A percentile compares a stretch with the other conserved stretches of the same genome.
Evolutionary conservation across 2,113 vertebrate species (phyloP).

Genomic region (Mionectes macconnelli): DNA sequence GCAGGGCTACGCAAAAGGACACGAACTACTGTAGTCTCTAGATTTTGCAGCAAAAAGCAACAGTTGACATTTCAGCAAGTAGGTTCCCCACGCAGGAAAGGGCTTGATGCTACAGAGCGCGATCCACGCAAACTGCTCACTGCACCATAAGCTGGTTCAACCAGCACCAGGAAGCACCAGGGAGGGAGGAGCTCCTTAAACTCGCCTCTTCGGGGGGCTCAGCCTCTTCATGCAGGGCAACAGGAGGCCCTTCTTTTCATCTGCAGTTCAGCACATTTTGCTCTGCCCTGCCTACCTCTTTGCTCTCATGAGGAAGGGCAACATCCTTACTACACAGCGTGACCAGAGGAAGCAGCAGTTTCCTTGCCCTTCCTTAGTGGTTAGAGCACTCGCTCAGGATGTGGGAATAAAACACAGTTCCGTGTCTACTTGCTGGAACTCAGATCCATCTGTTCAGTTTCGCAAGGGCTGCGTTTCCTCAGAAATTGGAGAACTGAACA

Average conservation of each 20-base stretch:
- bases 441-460: neutral
- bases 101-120: fast-evolving
- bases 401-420: conserved; percentile 12
- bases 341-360: conserved; percentile 45
- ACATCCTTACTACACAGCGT: neutral
- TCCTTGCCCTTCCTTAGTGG: neutral
- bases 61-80: neutral
- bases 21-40: neutral
- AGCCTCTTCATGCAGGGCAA: neutral
- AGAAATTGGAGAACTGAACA: neutral
- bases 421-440: neutral
- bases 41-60: neutral
- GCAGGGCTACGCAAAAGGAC: neutral
- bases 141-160: neutral
- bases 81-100: neutral
- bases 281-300: neutral
- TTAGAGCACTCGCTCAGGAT: neutral
- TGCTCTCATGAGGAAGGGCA: neutral
- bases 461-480: neutral
- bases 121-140: neutral
- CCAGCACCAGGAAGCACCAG: neutral
- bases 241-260: neutral
- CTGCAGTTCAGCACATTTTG: neutral
- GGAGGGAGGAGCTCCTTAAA: neutral
- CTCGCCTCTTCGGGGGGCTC: neutral